Evolutionary conservation across 2,113 vertebrate genomes (phyloP), one percentile per base, ranked within the genome.

Genomic region (Haliaeetus leucogaster): DNA sequence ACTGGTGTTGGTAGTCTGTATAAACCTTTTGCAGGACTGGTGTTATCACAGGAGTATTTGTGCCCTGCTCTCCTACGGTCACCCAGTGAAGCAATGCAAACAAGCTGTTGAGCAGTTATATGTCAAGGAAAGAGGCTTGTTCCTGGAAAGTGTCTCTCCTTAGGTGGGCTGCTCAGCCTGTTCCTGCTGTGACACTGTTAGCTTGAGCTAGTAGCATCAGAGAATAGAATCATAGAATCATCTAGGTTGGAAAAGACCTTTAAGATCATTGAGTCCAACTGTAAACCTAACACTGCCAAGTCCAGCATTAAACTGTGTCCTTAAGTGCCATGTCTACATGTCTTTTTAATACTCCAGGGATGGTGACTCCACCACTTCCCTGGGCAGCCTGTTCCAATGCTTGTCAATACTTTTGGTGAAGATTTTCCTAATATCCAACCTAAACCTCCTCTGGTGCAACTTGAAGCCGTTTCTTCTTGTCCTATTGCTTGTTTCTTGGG

Each of bases 31-130:
- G 52, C 27, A 36, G 32, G 43, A 27, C 26, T 2, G 8, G 21
- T 48, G 78, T 13, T 82, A 16, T 6, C 59, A 36, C 8, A 22
- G 36, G 43, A 27, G 22, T 58, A 16, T 58, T 73, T 43, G 12
- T 43, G 32, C 11, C 6, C 14, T 4, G 4, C 4, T 53, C 30
- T 62, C 36, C 32, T 34, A 10, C 1, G 0, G 38, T 47, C 23
- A 26, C 16, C 45, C 6, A 9, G 40, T 4, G 34, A 76, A 53
- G 23, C 8, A 13, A 8, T 6, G 13, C 23, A n/a, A 23, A 68
- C 29, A n/a, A 62, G 29, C 47, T 47, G 34, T 47, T 0, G 10
- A 68, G 61, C 32, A 40, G 32, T 43, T 0, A 1, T 30, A 26
- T 11, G 38, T 20, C 12, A 40, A 76, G 62, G 27, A 27, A 38